Evolutionary conservation across 2,113 vertebrate species (phyloP), one percentile per base, ranked within the genome.

Genomic region (Dromas ardeola): DNA sequence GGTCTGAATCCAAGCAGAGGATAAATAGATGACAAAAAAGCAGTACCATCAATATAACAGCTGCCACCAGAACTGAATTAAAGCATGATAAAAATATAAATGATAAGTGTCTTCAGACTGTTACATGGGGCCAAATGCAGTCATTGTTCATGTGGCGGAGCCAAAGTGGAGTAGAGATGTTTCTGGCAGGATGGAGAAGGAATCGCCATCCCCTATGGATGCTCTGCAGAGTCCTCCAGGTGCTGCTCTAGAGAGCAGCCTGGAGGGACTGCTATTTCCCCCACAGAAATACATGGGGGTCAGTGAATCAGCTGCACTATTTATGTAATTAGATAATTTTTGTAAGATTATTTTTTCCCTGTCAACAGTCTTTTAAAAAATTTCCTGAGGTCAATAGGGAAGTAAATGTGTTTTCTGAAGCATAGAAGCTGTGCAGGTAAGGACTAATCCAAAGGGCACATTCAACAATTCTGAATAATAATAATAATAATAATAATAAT

Each of bases 1-100:
- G 70, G 19, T 94, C 88, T 91, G 65, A 81, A 81, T 89, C 63
- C 70, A 83, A 86, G n/a, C 56, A 89, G 77, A 81, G 61, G 69
- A 81, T 72, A 78, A 90, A 89, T 11, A 79, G 55, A 65, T 2
- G 6, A 49, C 50, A 59, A 17, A 81, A 79, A 86, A 91, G 14
- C 61, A 84, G 43, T 43, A 49, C 36, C 3, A 3, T 67, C 72
- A 87, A 9, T 85, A 1, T 26, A 79, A 82, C 94, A 94, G 49
- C 94, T 92, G 81, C 49, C 40, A 91, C 49, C 32, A 94, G 47
- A 87, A 91, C 34, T 73, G 70, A 89, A 85, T 45, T 81, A 80
- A 88, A 89, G 40, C 22, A n/a, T 29, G 22, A 13, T 36, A 55
- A 84, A 63, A 55, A 72, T 47, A 63, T 53, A 55, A 73, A 84